These are phyloP conservation scores for Columba livia DNA, from an alignment of 2,113 vertebrate genomes.

Conservation along the genomic window DNA sequence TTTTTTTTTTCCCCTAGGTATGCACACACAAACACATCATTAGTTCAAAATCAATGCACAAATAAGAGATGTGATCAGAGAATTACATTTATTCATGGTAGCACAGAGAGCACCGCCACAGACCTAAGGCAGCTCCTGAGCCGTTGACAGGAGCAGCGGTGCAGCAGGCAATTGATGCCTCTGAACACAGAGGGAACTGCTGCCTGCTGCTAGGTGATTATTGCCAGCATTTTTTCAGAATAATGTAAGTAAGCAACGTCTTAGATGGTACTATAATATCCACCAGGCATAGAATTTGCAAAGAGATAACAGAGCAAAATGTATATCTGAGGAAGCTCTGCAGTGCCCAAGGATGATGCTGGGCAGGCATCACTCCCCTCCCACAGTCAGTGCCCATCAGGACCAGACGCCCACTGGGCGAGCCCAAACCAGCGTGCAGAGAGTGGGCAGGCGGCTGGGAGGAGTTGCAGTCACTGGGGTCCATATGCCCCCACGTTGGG, in stretches of 20 bases:
- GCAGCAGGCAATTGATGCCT: conserved; percentile 5
- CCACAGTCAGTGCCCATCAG: background rate
- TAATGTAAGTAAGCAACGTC: background rate
- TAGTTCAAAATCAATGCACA: conserved; percentile 41
- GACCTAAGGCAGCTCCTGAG: conserved; percentile 4
- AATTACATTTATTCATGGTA: background rate
- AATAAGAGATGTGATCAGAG: conserved; percentile 44
- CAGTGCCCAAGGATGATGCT: fast-evolving
- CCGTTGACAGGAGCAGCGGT: background rate
- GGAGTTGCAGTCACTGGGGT: background rate
- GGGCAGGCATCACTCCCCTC: background rate
- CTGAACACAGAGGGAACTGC: background rate
- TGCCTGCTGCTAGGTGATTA: conserved; percentile 38
- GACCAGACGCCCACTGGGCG: fast-evolving
- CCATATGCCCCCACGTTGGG: fast-evolving
- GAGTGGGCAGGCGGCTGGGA: background rate
- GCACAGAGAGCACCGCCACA: background rate
- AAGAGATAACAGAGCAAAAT: background rate
- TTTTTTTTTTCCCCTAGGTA: background rate
- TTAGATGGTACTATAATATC: background rate
- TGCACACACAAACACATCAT: conserved; percentile 1
- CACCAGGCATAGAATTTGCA: background rate
- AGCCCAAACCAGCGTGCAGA: background rate
- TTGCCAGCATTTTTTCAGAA: background rate
- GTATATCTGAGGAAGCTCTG: background rate